Percentiles rank a stretch among this genome's conserved stretches.
These are phyloP conservation scores for Saccopteryx leptura DNA, from an alignment of 2,113 vertebrate genomes.

Conservation along the genomic window DNA sequence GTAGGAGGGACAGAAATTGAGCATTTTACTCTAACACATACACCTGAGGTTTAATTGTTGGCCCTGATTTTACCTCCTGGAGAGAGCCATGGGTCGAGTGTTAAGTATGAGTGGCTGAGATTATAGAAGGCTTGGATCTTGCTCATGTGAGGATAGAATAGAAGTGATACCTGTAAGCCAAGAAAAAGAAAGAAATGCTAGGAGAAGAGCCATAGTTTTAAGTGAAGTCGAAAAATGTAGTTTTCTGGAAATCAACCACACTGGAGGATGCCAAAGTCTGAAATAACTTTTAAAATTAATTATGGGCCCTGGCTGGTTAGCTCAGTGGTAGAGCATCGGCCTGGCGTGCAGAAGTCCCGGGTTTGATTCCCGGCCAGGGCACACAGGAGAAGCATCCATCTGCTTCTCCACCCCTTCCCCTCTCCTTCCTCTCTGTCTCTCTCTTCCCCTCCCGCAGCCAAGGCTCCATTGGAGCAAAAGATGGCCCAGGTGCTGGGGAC, in stretches of 20 bases:
- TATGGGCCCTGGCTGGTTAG: background rate
- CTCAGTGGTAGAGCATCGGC: too few species aligned
- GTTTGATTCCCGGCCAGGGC: too few species aligned
- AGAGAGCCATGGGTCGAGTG: background rate
- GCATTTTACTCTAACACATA: background rate
- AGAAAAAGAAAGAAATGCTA: conserved; percentile 47
- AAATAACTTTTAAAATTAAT: conserved; percentile 71
- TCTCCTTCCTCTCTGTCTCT: too few species aligned
- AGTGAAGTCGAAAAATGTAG: conserved; percentile 22
- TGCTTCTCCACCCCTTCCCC: too few species aligned
- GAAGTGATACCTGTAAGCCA: conserved; percentile 58
- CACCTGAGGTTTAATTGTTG: background rate
- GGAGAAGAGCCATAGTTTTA: background rate
- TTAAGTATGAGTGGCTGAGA: background rate
- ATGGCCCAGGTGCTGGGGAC: too few species aligned
- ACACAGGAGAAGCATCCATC: too few species aligned
- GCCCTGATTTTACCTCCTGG: background rate
- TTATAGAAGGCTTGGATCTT: background rate
- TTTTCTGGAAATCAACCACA: conserved; percentile 53
- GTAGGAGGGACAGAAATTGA: background rate
- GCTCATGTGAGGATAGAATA: background rate
- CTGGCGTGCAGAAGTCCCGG: too few species aligned
- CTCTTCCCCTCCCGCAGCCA: too few species aligned
- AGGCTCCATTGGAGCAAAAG: too few species aligned
- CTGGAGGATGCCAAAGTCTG: conserved; percentile 57